Evolutionary conservation across 2,113 vertebrate species (phyloP), one percentile per base, ranked within the genome.

Genomic region (Nanorana parkeri): DNA sequence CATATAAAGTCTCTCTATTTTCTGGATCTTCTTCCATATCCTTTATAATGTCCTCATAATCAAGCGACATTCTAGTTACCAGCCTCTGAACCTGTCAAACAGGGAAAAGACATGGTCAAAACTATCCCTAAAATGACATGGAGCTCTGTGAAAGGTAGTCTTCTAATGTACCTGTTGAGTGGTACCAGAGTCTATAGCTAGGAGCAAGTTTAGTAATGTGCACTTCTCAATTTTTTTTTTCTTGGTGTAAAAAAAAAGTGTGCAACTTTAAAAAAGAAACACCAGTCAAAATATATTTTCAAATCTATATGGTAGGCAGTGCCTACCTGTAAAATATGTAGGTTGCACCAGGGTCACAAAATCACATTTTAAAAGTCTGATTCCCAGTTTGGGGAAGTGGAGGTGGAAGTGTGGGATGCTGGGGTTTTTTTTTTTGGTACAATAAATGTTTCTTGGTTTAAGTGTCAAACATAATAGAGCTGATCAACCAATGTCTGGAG

Each of bases 61-160:
- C 96, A 54, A 98, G 89, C 29, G 80, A 91, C 0, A 87, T 87
- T 84, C 93, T 92, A 1, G 85, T 86, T 11, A 97, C 83, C 0
- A 93, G 95, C 75, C 97, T 94, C 86, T 94, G 95, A 0, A 96
- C 94, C 96, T 98, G 29, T 3, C 36, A 36, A 3, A 68, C 2
- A 61, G 20, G n/a, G 58, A n/a, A n/a, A 21, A 61, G 5, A n/a
- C 58, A n/a, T 61, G 19, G 21, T 61, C 19, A 61, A 61, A n/a
- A n/a, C 6, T 1, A 61, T 61, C 21, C 21, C 58, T n/a, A 5
- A 20, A 61, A 61, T 61, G 1, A 5, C 5, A 61, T 16, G 6
- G 32, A n/a, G 5, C 13, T 61, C 19, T 23, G 21, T 20, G 13
- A 60, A n/a, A n/a, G 5, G 5, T 10, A n/a, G n/a, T 60, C 21